These are phyloP conservation scores for Urosaurus nigricauda DNA, from an alignment of 2,797 vertebrate genomes.

Conservation along the genomic window DNA sequence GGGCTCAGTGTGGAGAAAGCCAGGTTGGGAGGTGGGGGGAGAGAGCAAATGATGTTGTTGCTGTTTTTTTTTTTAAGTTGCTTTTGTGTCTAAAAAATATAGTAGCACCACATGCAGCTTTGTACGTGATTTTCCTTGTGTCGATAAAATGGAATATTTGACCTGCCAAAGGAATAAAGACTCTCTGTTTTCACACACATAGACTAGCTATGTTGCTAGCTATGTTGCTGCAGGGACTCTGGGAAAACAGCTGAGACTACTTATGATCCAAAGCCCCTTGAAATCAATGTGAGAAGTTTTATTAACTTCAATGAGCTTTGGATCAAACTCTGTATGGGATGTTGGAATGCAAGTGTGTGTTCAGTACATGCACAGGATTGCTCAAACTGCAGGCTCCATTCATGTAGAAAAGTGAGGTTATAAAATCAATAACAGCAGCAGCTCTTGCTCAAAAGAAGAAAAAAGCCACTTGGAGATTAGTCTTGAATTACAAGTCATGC, in stretches of 20 bases:
- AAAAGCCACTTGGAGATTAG: background rate
- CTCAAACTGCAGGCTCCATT: accelerated
- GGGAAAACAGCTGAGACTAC: background rate
- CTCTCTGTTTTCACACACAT: constrained; percentile 4
- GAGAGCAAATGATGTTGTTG: background rate
- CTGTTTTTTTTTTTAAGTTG: background rate
- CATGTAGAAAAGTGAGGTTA: constrained; percentile 17
- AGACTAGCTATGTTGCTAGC: constrained; percentile 20
- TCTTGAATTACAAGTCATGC: background rate
- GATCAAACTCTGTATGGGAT: background rate
- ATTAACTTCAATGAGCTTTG: constrained; percentile 42
- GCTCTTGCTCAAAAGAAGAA: background rate
- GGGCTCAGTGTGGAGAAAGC: background rate
- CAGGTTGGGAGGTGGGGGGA: background rate
- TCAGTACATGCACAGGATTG: background rate
- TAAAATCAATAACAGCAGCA: constrained; percentile 35
- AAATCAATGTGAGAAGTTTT: constrained; percentile 35
- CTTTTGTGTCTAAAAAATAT: constrained; percentile 33
- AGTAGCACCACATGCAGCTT: background rate
- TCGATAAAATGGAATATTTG: constrained; percentile 16
- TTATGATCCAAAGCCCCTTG: background rate
- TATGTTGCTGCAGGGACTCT: constrained; percentile 6
- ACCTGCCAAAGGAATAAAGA: constrained; percentile 15
- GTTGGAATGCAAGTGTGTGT: background rate
- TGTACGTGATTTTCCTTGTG: background rate